Base-by-base conservation (phyloP, 2,888 invertebrate genomes). In the Abscondita cerata region DNA sequence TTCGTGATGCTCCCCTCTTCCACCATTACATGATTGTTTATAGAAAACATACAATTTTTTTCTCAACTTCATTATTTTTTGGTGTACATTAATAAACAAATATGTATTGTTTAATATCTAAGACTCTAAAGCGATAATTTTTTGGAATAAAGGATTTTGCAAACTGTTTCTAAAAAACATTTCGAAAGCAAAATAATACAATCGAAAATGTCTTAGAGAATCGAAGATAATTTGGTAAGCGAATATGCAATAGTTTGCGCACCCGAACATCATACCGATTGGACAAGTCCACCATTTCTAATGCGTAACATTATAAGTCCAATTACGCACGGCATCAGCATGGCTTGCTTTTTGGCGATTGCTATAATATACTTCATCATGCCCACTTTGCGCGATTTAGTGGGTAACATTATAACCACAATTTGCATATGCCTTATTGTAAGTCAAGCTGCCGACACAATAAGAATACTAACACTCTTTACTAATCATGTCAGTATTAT, bases 371-470 rank as follows among this genome's bases (percentile, higher is more conserved):
- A 93, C 75, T 93, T 93, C 79, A 87, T 93, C 36, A 81, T 94
- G 75, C 93, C 93, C 11, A 92, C 93, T 52, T 80, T 94, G 57
- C 82, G 92, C 75, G 93, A 94, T 81, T 83, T 93, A 51, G 88
- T 92, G 33, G 93, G 93, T 1, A 93, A 93, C 76, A 93, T 93
- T 67, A 87, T 93, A 61, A 92, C 93, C 1, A 93, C 92, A 47
- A 89, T 93, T 75, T 88, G 88, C 59, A 75, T 93, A 41, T 93
- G 93, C 73, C 82, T 93, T 68, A 89, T 93, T 72, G 81, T 90
- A 3, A 88, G 88, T 69, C 91, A 93, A 78, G 87, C 88, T 5
- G 92, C 93, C 6, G 90, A 92, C 76, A 83, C 91, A 64, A 90
- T 92, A 12, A 83, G 90, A 71, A 89, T 92, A 75, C 89, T 93